Evolutionary conservation across 2,888 invertebrate species (phyloP).

Genomic region (Amphiduros pacificus): DNA sequence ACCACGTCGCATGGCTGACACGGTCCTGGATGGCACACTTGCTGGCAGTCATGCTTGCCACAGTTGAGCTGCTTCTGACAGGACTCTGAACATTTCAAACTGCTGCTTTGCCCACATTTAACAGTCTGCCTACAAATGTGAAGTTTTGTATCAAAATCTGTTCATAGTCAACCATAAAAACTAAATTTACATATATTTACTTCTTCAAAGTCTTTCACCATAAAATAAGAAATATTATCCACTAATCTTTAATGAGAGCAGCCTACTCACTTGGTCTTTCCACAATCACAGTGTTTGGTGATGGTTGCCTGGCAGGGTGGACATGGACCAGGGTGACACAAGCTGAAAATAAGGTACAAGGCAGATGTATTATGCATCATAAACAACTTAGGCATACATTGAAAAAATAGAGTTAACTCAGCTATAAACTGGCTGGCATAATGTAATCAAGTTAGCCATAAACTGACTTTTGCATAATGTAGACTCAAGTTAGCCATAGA

Average conservation of each 20-base stretch:
- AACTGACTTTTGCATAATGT: too few species aligned
- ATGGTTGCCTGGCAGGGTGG: constrained; percentile 81
- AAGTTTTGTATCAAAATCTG: too few species aligned
- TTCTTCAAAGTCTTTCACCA: not conserved
- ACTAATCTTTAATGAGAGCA: too few species aligned
- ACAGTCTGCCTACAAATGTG: constrained; percentile 29
- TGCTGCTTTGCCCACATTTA: constrained; percentile 41
- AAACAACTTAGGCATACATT: too few species aligned
- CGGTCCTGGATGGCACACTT: constrained; percentile 76
- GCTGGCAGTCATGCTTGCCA: constrained; percentile 73
- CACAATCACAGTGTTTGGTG: constrained; percentile 56
- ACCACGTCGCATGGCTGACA: constrained; percentile 71
- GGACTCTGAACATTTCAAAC: constrained; percentile 73
- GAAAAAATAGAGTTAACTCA: too few species aligned
- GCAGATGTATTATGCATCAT: too few species aligned
- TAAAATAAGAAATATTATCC: not conserved
- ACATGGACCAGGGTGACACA: constrained; percentile 94
- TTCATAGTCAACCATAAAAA: not conserved
- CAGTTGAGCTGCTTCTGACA: constrained; percentile 81
- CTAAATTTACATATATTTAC: not conserved
- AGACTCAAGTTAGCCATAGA: too few species aligned
- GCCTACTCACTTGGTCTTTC: constrained; percentile 46
- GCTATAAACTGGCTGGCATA: too few species aligned
- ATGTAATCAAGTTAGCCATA: too few species aligned
- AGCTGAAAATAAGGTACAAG: constrained; percentile 49